Evolutionary conservation across 2,888 invertebrate genomes (phyloP), one percentile per base, ranked within the genome.

Genomic region (Kuschelorhynchus macadamiae): DNA sequence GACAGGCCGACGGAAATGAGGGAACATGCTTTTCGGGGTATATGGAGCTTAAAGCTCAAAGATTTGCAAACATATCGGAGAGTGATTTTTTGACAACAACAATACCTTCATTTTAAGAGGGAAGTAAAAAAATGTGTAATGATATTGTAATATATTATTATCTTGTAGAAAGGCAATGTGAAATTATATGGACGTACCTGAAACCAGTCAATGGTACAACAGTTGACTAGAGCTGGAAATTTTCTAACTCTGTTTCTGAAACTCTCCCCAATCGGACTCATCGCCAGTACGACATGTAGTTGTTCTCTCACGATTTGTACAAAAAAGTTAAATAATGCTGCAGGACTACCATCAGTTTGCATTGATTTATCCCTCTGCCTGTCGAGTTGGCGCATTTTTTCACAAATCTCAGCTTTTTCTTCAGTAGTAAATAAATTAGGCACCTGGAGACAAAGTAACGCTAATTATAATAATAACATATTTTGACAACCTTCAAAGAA

Each of bases 121-220:
- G n/a, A n/a, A n/a, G n/a, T n/a, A n/a, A n/a, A n/a, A n/a, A n/a
- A n/a, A n/a, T n/a, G n/a, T n/a, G n/a, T n/a, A n/a, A n/a, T n/a
- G n/a, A n/a, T n/a, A n/a, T n/a, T n/a, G n/a, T n/a, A n/a, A n/a
- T n/a, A n/a, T n/a, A n/a, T n/a, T n/a, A 11, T 17, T 46, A 17
- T 46, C 17, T 30, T 30, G 30, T 7, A 9, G 30, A 30, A 30
- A 30, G 9, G 39, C n/a, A n/a, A n/a, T n/a, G n/a, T n/a, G n/a
- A n/a, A n/a, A n/a, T n/a, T n/a, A n/a, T n/a, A n/a, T n/a, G n/a
- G n/a, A n/a, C n/a, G 59, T 71, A 88, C 89, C 86, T 94, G 95
- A 82, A 97, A 95, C 97, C 97, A 97, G 82, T 97, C 96, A 71
- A 97, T 96, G 0, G 96, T 97, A 80, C 97, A 97, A 81, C 96